Evolutionary conservation across 2,797 vertebrate genomes (phyloP), one percentile per base, ranked within the genome.

Genomic region (Esox lucius): DNA sequence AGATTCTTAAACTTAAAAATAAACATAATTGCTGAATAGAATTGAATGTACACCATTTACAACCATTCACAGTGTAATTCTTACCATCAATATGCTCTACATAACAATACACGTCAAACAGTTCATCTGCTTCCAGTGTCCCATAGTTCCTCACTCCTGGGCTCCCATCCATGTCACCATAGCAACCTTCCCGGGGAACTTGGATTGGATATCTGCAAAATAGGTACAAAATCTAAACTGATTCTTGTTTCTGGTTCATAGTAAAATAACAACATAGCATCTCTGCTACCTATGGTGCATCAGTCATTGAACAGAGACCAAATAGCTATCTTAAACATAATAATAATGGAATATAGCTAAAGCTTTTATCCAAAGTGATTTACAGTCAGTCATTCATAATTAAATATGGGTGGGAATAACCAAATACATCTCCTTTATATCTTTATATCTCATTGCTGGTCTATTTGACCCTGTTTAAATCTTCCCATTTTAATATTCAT

Each of bases 101-200:
- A 2, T 97, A 99, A 88, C 97, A 99, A 85, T 98, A 99, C 49
- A 97, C 97, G 33, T 99, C 97, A 49, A 93, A 99, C 61, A 94
- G 91, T 78, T 96, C 95, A 69, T 94, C 89, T 0, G 94, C 90
- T 24, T 96, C 91, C 90, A 97, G 93, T 17, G 93, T 91, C 0
- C 97, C 97, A 0, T 98, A 97, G 90, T 97, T 98, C 75, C 97
- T 95, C 84, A 98, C 94, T 17, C 97, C 97, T 0, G 96, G 96
- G 72, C 93, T 91, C 7, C 96, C 96, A 0, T 98, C 93, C 97
- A 98, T 98, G 90, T 99, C 96, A 61, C 97, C 97, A 0, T 94
- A 98, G 77, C 97, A 99, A 31, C 94, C 96, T 59, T 96, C 93
- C 0, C 97, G 92, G 0, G 97, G 97, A 0, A 91, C 93, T 83